phyloP scores from a whole-genome alignment of 2,113 vertebrate genomes.

The Odobenus rosmarus region DNA sequence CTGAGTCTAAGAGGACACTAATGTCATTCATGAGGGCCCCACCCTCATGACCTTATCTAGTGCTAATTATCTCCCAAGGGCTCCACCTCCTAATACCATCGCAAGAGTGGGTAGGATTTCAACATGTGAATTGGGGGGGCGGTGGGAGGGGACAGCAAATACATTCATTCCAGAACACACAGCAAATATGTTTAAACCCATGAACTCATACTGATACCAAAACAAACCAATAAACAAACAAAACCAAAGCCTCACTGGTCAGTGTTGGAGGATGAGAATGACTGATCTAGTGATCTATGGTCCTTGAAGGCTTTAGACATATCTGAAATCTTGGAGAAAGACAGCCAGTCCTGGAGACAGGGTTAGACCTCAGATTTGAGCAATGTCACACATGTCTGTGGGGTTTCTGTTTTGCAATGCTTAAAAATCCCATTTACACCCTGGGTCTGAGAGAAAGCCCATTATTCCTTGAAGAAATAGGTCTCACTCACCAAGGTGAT shows the following conservation, averaged over 20 bases:
- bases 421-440: not conserved
- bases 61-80: not conserved
- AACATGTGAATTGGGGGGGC: not conserved
- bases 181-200: not conserved
- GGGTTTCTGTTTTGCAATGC: not conserved
- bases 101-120: not conserved
- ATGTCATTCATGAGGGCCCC: not conserved
- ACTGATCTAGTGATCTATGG: not conserved
- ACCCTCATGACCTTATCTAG: not conserved
- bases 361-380: not conserved
- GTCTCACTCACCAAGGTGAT: not conserved
- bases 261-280: not conserved
- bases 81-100: not conserved
- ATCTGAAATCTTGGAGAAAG: not conserved
- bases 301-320: not conserved
- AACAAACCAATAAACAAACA: not conserved
- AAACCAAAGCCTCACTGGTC: not conserved
- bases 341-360: not conserved
- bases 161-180: not conserved
- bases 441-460: not conserved
- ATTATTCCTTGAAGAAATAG: not conserved
- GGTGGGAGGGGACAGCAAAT: fast-evolving
- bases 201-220: not conserved
- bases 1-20: not conserved
- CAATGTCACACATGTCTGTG: fast-evolving